Conservation (phyloP, 2,888 invertebrate species). For the Pandemis heparana region DNA sequence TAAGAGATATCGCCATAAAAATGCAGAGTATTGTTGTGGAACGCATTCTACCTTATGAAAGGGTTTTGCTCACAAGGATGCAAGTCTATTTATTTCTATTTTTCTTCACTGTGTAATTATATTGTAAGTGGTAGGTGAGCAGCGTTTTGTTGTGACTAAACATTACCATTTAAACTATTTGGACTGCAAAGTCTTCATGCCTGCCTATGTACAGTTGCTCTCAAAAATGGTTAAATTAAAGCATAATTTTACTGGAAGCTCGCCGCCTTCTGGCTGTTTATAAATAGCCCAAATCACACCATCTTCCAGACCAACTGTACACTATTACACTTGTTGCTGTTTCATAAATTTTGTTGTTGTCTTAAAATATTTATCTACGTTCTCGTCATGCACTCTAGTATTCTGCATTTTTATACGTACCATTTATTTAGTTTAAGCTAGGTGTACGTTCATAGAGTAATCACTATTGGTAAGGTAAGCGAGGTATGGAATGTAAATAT, state of each 20-base stretch:
- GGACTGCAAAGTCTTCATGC: constrained; percentile 49
- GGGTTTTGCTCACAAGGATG: constrained; percentile 37
- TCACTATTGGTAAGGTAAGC: constrained; percentile 71
- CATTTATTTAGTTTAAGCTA: constrained; percentile 70
- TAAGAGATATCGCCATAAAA: constrained; percentile 72
- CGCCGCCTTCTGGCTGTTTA: constrained; percentile 28
- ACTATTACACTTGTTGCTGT: constrained; percentile 20
- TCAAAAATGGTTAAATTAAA: constrained; percentile 29
- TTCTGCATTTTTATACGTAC: constrained; percentile 72
- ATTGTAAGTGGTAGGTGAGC: constrained; percentile 41
- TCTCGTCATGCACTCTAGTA: constrained; percentile 56
- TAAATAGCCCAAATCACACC: constrained; percentile 29
- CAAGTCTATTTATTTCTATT: constrained; percentile 39
- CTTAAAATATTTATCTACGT: constrained; percentile 23
- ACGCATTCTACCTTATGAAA: constrained; percentile 38
- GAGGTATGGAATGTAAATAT: constrained; percentile 84
- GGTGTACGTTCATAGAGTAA: constrained; percentile 74
- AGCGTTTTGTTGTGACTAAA: constrained; percentile 6
- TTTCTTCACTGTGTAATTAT: constrained; percentile 26
- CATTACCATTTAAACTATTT: constrained; percentile 18
- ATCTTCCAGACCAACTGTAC: constrained; percentile 36
- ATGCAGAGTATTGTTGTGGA: constrained; percentile 76
- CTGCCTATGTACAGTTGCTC: constrained; percentile 40
- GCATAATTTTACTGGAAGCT: constrained; percentile 3
- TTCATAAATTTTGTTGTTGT: constrained; percentile 33